Percentiles rank a stretch among this genome's conserved stretches.
phyloP scores from a whole-genome alignment of 2,797 vertebrate genomes.

The Falco berigora region DNA sequence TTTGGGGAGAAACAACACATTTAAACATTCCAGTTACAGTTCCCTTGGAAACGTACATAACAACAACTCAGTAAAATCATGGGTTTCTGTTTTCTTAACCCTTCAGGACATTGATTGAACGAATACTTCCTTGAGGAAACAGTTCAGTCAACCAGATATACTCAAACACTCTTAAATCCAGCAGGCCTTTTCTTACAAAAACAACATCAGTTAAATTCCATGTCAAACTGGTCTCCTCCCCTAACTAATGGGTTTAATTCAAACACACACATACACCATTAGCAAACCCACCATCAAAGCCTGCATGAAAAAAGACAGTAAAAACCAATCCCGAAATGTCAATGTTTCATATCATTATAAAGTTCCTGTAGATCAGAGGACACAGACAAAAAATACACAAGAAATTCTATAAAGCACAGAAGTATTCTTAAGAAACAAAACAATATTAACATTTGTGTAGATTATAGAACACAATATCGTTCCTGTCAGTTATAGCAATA shows the following conservation, averaged over 20 bases:
- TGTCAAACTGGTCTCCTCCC: conserved; percentile 31
- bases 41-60: conserved; percentile 79
- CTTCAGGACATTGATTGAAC: conserved; percentile 72
- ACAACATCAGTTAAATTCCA: conserved; percentile 28
- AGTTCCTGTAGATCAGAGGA: not conserved
- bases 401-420: not conserved
- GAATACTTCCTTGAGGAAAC: conserved; percentile 77
- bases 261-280: not conserved
- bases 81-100: conserved; percentile 79
- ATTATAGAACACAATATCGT: not conserved
- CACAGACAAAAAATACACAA: not conserved
- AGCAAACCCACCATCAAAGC: not conserved
- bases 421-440: conserved; percentile 3
- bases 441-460: not conserved
- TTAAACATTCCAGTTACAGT: conserved; percentile 78
- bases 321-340: not conserved
- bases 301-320: not conserved
- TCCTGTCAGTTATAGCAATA: not conserved
- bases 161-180: conserved; percentile 53
- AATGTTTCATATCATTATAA: not conserved
- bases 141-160: conserved; percentile 54
- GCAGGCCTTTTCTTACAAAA: conserved; percentile 22
- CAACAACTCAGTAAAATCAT: conserved; percentile 72
- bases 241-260: not conserved
- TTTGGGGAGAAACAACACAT: conserved; percentile 73